Base-by-base conservation (phyloP, 2,113 vertebrate species). In the Rostratula benghalensis region DNA sequence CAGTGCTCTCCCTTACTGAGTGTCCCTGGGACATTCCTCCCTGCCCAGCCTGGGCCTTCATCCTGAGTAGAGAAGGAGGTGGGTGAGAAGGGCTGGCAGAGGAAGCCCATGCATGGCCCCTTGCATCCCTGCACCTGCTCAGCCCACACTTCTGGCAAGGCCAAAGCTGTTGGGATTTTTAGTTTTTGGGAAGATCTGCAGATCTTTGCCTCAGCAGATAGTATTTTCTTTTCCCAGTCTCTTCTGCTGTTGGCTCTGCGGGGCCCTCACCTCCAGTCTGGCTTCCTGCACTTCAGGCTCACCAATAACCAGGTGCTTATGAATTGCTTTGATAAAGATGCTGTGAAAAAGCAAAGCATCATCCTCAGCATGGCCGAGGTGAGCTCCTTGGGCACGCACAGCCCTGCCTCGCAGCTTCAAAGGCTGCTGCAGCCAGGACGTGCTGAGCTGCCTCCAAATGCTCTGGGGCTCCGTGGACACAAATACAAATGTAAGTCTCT, bases 361-460 rank as follows among this genome's bases (percentile, higher is more conserved):
- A 11, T 45, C 82, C 63, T 3, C 28, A 21, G 10, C 10, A 4
- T 15, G 22, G 15, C 25, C 0, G 6, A 61, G 85, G 84, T 3
- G 9, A 83, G 74, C 61, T 89, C 81, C 65, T 75, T 83, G 33
- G 11, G 77, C 92, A 54, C 6, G 41, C 88, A 48, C 84, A 9
- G 22, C 24, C 92, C 79, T 90, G 64, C 88, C 88, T 78, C 2
- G 0, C 43, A 8, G 86, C 93, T 90, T 93, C 96, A 86, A 75
- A 89, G 83, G 76, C 86, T 87, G 83, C 91, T 0, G 20, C 74
- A 60, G 81, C 51, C 89, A 59, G 59, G 54, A 73, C 5, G 5
- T 56, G 94, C 57, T 81, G 91, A 89, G 93, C 93, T 67, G 91
- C 70, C 85, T 92, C 79, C 79, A 70, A 54, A 57, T 63, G 95